Base-by-base conservation (phyloP, 2,888 invertebrate species). In the Hypolimnas misippus region DNA sequence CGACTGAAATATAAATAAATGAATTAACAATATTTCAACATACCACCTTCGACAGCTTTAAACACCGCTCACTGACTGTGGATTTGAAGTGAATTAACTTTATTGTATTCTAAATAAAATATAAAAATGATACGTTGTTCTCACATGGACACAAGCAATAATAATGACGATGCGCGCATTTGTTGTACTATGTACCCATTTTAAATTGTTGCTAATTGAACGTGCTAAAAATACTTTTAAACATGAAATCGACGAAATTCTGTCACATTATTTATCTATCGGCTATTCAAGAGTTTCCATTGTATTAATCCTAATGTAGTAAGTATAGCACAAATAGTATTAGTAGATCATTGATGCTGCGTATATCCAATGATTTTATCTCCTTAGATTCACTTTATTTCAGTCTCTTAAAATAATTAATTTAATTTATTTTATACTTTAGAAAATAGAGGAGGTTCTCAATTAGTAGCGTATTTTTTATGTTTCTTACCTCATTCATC, bases 201-300 rank as follows among this genome's bases (percentile, higher is more conserved):
- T 60, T 62, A 46, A 62, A 62, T 49, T 35, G 35, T 62, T 54
- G 59, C 55, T 61, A 63, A 66, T 62, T 66, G 58, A 50, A 66
- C 55, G 63, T 51, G 57, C 60, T 66, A 66, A 66, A 59, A 46
- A 61, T 57, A 63, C 31, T 29, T 49, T 49, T n/a, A 49, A 57
- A 52, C 12, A 21, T 6, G 54, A 40, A 50, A 58, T 31, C 51
- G 19, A 42, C 58, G 58, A 52, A 51, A 61, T 19, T 25, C 4
- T 49, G 8, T 10, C 7, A 44, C 19, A 17, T 19, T 12, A 19
- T 7, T 17, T 8, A n/a, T n/a, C n/a, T n/a, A n/a, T n/a, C n/a
- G n/a, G n/a, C n/a, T n/a, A n/a, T n/a, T n/a, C n/a, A n/a, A n/a
- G n/a, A n/a, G n/a, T n/a, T n/a, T n/a, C n/a, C n/a, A n/a, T n/a